Percentiles rank a stretch among this genome's conserved stretches.
These are phyloP conservation scores for Cistogaster globosa DNA, from an alignment of 2,888 invertebrate species.

Conservation along the genomic window DNA sequence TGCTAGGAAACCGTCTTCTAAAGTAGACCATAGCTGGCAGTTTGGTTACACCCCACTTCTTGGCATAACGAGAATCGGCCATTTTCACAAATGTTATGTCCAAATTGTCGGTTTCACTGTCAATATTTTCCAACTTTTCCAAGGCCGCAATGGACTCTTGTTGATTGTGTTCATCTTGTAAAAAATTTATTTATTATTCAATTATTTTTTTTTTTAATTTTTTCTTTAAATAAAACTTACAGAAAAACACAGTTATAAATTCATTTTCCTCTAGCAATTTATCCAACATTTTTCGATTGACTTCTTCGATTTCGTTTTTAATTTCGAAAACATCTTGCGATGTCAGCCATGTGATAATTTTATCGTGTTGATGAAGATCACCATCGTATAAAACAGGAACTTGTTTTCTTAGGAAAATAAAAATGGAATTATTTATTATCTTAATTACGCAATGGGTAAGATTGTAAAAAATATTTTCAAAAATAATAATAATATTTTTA, in stretches of 20 bases:
- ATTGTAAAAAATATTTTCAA: too few relatives aligned
- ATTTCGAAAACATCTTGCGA: slow-evolving; percentile 97
- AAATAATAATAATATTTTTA: too few relatives aligned
- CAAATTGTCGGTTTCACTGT: slow-evolving; percentile 96
- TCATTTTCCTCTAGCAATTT: slow-evolving; percentile 97
- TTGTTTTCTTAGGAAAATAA: slow-evolving; percentile 83
- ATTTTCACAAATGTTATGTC: slow-evolving; percentile 98
- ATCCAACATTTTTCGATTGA: slow-evolving; percentile 97
- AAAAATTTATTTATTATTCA: not conserved
- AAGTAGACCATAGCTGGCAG: slow-evolving; percentile 96
- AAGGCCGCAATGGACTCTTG: slow-evolving; percentile 92
- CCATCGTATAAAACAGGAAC: slow-evolving; percentile 95
- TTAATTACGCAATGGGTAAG: too few relatives aligned
- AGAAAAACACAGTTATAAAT: slow-evolving; percentile 97
- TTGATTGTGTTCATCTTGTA: slow-evolving; percentile 90
- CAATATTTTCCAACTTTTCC: slow-evolving; percentile 95
- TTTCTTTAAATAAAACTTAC: slow-evolving; percentile 86
- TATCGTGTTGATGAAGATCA: slow-evolving; percentile 93
- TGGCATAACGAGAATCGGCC: slow-evolving; percentile 94
- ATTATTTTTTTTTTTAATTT: too few relatives aligned
- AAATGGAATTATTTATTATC: not conserved
- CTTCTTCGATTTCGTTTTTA: slow-evolving; percentile 98
- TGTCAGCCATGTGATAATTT: slow-evolving; percentile 93
- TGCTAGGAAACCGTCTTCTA: slow-evolving; percentile 94
- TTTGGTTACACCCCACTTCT: slow-evolving; percentile 96